Evolutionary conservation across 2,888 invertebrate genomes (phyloP).

Genomic region (Helleia helle): DNA sequence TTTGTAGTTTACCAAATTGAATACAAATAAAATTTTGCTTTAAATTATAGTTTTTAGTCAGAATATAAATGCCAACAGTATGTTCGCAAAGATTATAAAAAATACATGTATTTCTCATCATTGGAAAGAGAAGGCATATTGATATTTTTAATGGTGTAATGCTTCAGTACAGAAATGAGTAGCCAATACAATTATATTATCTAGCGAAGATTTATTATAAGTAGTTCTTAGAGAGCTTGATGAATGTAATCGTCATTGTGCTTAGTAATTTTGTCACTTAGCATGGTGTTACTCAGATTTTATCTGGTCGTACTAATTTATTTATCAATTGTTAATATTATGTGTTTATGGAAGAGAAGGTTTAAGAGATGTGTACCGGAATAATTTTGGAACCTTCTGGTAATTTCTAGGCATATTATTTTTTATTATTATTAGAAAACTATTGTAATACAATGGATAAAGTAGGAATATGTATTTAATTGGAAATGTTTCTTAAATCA

Average conservation of each 20-base stretch:
- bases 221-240: conserved; percentile 69
- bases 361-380: not conserved
- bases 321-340: conserved; percentile 18
- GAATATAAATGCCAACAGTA: conserved; percentile 18
- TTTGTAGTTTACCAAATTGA: conserved; percentile 21
- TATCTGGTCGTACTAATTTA: conserved; percentile 42
- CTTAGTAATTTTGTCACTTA: conserved; percentile 64
- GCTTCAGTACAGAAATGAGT: conserved; percentile 65
- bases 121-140: conserved; percentile 21
- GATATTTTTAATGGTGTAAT: conserved; percentile 49
- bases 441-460: not conserved
- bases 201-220: conserved; percentile 48
- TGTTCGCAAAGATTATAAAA: conserved; percentile 20
- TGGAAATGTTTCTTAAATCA: not conserved
- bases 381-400: not conserved
- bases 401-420: not conserved
- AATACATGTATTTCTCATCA: conserved; percentile 21
- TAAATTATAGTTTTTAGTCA: conserved; percentile 21
- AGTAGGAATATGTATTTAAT: not conserved
- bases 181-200: conserved; percentile 50
- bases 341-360: conserved; percentile 1
- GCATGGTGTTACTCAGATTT: conserved; percentile 57
- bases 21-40: conserved; percentile 19
- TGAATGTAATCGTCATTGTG: conserved; percentile 71
- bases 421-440: not conserved